Percentiles rank a stretch among this genome's conserved stretches.
These are phyloP conservation scores for Paramisgurnus dabryanus DNA, from an alignment of 2,113 vertebrate species.

Conservation along the genomic window DNA sequence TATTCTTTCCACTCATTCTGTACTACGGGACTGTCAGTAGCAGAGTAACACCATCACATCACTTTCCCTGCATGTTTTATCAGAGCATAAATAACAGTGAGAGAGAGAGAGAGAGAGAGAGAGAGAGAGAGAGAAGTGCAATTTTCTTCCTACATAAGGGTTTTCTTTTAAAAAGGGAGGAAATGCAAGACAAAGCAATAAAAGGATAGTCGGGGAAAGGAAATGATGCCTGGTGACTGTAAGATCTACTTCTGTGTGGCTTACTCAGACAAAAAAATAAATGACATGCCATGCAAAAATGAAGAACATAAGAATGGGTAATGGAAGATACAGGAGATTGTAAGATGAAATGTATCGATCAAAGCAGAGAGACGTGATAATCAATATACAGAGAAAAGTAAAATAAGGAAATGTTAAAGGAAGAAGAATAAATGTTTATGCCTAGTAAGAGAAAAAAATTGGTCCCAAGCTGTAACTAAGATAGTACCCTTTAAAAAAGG, in stretches of 20 bases:
- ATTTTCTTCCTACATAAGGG: neutral
- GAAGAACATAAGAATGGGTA: neutral
- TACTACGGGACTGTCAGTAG: neutral
- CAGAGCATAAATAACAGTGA: neutral
- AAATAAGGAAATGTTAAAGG: neutral
- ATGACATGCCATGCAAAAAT: constrained; percentile 16
- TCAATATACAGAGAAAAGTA: neutral
- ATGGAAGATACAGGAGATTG: constrained; percentile 12
- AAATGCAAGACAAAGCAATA: constrained; percentile 23
- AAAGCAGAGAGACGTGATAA: neutral
- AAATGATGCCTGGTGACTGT: constrained; percentile 14
- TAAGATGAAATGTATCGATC: constrained; percentile 4
- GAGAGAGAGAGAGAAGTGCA: neutral
- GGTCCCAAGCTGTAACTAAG: too few relatives aligned
- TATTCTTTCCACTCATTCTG: constrained; percentile 9
- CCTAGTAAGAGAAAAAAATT: too few relatives aligned
- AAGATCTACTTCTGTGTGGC: constrained; percentile 1
- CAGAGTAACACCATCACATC: constrained; percentile 12
- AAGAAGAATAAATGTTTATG: neutral
- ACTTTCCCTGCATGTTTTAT: constrained; percentile 28
- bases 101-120: neutral
- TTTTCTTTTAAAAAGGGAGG: constrained; percentile 17
- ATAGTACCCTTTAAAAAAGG: too few relatives aligned
- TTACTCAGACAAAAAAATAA: constrained; percentile 35
- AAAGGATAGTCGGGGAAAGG: neutral